Evolutionary conservation across 2,113 vertebrate species (phyloP), one percentile per base, ranked within the genome.

Genomic region (Lasiurus cinereus): DNA sequence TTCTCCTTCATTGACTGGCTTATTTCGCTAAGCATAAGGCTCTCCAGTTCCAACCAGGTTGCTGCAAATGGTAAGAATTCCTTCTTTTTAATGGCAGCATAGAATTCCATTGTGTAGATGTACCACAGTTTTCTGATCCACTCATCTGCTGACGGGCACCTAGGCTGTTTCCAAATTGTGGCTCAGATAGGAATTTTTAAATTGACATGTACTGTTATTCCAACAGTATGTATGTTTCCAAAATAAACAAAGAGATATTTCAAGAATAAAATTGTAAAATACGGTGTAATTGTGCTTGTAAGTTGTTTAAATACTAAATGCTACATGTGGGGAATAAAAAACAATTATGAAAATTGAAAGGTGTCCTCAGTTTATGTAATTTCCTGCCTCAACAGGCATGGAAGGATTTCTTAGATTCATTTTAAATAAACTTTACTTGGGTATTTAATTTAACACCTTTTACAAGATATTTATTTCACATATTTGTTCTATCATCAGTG

Each of bases 391-490:
- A 83, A 33, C 2, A 64, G 21, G 24, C 14, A 11, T 12, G 18
- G 70, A 79, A 90, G 22, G 1, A 48, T 70, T 92, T 93, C 66
- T 2, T 29, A 77, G 84, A 6, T 54, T 48, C n/a, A 36, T 50
- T 77, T 22, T 69, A 79, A n/a, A 72, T 50, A 56, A 83, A 90
- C n/a, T 66, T 78, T 52, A 31, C 43, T 8, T 78, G 36, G 6
- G 39, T 85, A 93, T 27, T 64, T 90, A 80, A 62, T 50, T 90
- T 14, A 85, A 43, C 31, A 14, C 24, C 74, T 67, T 91, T 94
- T 64, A 66, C 18, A 96, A 86, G 29, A 33, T 39, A 39, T 29
- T 50, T 67, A 78, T 43, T 94, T 89, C 52, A 36, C 16, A 18
- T 50, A n/a, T 72, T 43, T 89, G 54, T 90, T 50, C 12, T 79